A percentile compares a stretch with the other conserved stretches of the same genome.
Conservation (phyloP, 1,140 invertebrate genomes). For the Chrysoperla carnea region DNA sequence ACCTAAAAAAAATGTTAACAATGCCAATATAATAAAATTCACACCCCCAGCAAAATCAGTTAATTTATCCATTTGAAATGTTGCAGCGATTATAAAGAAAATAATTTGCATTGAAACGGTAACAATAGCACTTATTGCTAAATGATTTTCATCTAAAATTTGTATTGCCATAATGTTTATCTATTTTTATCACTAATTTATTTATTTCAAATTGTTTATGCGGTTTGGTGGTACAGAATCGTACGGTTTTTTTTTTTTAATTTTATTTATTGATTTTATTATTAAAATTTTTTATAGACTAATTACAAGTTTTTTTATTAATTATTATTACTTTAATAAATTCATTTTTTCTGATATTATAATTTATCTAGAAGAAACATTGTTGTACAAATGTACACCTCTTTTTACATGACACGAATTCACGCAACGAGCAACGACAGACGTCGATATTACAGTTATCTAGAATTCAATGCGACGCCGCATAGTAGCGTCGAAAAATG, state of each 20-base stretch:
- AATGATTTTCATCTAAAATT: constrained; percentile 69
- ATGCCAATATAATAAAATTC: constrained; percentile 76
- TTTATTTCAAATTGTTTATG: neutral
- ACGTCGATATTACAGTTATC: no score
- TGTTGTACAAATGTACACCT: no score
- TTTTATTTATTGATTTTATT: neutral
- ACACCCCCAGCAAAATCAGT: constrained; percentile 83
- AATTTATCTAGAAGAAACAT: no score
- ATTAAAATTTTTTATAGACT: neutral
- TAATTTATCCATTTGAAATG: constrained; percentile 75
- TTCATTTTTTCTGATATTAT: no score
- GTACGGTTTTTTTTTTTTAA: neutral
- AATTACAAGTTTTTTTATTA: neutral
- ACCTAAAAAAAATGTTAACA: constrained; percentile 71
- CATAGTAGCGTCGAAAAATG: no score
- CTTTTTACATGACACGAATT: no score
- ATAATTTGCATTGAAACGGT: constrained; percentile 73
- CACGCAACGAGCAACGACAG: no score
- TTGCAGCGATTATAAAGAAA: constrained; percentile 71
- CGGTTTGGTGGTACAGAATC: neutral
- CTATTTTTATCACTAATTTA: neutral
- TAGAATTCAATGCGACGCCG: no score
- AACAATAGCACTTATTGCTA: constrained; percentile 75
- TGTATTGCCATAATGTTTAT: constrained; percentile 34
- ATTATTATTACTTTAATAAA: neutral